These are phyloP conservation scores for Baryphthengus martii DNA, from an alignment of 2,113 vertebrate species.

Conservation along the genomic window DNA sequence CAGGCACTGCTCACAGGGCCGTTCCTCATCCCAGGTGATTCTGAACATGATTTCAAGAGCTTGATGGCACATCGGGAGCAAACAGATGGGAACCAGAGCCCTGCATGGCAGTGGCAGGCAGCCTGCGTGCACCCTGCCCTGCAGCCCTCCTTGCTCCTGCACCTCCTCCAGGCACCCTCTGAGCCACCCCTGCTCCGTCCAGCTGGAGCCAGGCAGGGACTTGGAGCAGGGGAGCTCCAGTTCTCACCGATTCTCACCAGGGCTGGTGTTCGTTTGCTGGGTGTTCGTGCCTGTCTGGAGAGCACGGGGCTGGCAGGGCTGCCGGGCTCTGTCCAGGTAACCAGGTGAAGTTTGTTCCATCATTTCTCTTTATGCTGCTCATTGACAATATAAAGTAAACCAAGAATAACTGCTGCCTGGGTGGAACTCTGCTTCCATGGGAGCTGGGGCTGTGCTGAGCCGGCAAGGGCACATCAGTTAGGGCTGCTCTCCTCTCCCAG, in stretches of 20 bases:
- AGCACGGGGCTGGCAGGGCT: accelerated
- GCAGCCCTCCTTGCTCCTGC: background rate
- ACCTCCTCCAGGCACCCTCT: background rate
- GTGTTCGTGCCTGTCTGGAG: accelerated
- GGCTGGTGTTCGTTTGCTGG: background rate
- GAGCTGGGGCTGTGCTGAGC: background rate
- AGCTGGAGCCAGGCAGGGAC: background rate
- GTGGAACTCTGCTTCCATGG: background rate
- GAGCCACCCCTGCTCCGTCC: background rate
- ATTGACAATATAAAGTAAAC: background rate
- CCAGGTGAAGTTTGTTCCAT: background rate
- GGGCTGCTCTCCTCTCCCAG: background rate
- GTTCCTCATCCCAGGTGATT: conserved; percentile 54
- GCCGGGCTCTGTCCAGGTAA: background rate
- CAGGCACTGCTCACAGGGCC: background rate
- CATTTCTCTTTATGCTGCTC: background rate
- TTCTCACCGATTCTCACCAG: accelerated
- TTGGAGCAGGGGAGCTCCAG: too few species aligned
- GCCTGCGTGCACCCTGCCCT: background rate
- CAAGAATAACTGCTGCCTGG: background rate
- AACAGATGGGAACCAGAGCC: background rate
- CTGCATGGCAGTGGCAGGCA: accelerated
- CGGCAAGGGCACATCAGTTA: accelerated
- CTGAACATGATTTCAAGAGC: conserved; percentile 65
- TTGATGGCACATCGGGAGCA: background rate